These are phyloP conservation scores for Acropternis orthonyx DNA, from an alignment of 2,797 vertebrate species.

Conservation along the genomic window DNA sequence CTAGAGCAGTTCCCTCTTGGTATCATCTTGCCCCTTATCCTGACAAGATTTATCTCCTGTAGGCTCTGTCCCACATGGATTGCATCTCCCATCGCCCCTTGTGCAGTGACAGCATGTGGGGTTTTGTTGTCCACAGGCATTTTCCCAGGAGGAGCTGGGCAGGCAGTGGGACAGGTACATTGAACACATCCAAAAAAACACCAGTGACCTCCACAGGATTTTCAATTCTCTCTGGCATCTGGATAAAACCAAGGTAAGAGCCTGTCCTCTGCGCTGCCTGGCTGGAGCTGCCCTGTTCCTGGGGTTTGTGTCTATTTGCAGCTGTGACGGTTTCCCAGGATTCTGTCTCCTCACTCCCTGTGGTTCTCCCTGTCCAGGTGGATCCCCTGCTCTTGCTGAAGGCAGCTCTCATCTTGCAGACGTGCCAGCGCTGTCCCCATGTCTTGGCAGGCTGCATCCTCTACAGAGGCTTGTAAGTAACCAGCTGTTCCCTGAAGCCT, in stretches of 20 bases:
- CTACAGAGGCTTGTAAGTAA: slow-evolving; percentile 85
- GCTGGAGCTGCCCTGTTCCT: neutral
- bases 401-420: slow-evolving; percentile 92
- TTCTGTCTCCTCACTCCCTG: neutral
- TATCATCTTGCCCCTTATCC: neutral
- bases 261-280: neutral
- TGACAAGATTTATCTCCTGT: neutral
- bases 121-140: slow-evolving; percentile 1
- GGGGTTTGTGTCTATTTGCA: neutral
- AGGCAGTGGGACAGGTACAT: slow-evolving; percentile 84
- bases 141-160: slow-evolving; percentile 75
- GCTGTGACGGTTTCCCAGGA: neutral
- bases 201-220: slow-evolving; percentile 83
- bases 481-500: neutral
- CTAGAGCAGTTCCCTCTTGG: neutral
- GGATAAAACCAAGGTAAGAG: slow-evolving; percentile 85
- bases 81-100: accelerated
- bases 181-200: slow-evolving; percentile 80
- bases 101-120: neutral
- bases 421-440: slow-evolving; percentile 87
- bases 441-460: slow-evolving; percentile 90
- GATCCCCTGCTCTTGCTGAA: slow-evolving; percentile 94
- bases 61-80: accelerated
- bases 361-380: slow-evolving; percentile 77
- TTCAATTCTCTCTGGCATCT: slow-evolving; percentile 89